phyloP scores from a whole-genome alignment of 1,140 invertebrate species.

The Calosoma granatense region DNA sequence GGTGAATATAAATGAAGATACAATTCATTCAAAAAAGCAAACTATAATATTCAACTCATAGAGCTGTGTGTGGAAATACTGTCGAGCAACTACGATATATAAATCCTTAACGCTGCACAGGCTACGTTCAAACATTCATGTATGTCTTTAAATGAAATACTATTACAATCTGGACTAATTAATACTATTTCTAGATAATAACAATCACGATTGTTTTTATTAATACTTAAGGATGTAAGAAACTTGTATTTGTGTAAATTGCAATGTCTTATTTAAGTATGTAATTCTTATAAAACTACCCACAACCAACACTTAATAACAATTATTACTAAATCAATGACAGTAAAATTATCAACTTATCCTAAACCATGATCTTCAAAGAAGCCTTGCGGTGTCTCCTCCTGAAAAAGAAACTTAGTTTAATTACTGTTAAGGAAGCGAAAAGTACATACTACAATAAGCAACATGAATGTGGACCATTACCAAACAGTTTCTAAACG shows the following conservation, averaged over 20 bases:
- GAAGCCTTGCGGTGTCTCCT: constrained; percentile 96
- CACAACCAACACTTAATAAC: constrained; percentile 1
- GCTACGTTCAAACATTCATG: too few relatives aligned
- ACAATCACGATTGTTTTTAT: constrained; percentile 3
- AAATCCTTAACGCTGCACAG: too few relatives aligned
- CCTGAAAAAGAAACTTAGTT: constrained; percentile 61
- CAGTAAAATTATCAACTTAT: constrained; percentile 42
- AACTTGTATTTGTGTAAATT: background rate
- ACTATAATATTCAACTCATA: too few relatives aligned
- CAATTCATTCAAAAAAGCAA: too few relatives aligned
- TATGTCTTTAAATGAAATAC: too few relatives aligned
- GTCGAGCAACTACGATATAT: too few relatives aligned
- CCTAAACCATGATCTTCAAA: constrained; percentile 97
- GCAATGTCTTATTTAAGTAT: background rate
- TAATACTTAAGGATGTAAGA: too few relatives aligned
- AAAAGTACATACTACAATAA: background rate
- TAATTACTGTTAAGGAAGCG: constrained; percentile 20
- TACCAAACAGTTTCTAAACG: background rate
- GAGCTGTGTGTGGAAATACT: too few relatives aligned
- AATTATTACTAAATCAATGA: background rate
- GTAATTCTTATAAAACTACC: background rate
- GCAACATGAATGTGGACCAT: background rate
- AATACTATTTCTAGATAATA: too few relatives aligned
- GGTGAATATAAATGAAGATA: too few relatives aligned
- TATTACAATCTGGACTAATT: too few relatives aligned